Base-by-base conservation (phyloP, 1,140 invertebrate genomes). In the Phortica variegata region DNA sequence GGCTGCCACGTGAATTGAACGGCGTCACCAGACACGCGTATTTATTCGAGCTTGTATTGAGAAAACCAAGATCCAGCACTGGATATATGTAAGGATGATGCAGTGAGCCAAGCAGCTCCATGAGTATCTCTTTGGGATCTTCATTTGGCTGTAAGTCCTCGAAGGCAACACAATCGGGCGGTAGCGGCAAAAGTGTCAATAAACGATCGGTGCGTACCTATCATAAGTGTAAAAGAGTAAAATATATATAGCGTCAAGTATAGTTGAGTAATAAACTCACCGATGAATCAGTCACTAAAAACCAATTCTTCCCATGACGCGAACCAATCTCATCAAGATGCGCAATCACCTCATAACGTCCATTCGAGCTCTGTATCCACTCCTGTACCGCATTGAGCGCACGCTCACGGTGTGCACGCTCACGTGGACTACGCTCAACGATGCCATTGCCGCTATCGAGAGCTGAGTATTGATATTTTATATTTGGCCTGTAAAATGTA, bases 41-140 rank as follows among this genome's bases (percentile, higher is more conserved):
- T 52, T 80, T 76, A 55, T 82, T 75, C 21, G 72, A 65, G 45
- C 78, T 77, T 50, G 77, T 78, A 45, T 85, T 81, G 43, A 78
- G 78, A 48, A 82, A 75, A 52, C 91, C 90, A 46, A 95, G 77
- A 65, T 94, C 90, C 37, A 93, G 78, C 2, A 94, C 84, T 0
- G 92, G 91, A 77, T 91, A 91, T 44, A 95, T 89, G 71, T 95
- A 94, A 0, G 93, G 92, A 78, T 95, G 92, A 74, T 94, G 91
- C 5, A 95, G 80, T 3, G 88, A 85, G 39, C 89, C 81, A 58
- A 95, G 91, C 33, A 95, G 78, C 62, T 93, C 87, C 73, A 90
- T 82, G 3, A 94, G 79, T 3, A 86, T 84, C 18, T 61, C 73
- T 3, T 78, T 65, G 8, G 80, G 78, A 21, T 73, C 65, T 33